Base-by-base conservation (phyloP, 2,888 invertebrate species). In the Eupithecia exiguata region DNA sequence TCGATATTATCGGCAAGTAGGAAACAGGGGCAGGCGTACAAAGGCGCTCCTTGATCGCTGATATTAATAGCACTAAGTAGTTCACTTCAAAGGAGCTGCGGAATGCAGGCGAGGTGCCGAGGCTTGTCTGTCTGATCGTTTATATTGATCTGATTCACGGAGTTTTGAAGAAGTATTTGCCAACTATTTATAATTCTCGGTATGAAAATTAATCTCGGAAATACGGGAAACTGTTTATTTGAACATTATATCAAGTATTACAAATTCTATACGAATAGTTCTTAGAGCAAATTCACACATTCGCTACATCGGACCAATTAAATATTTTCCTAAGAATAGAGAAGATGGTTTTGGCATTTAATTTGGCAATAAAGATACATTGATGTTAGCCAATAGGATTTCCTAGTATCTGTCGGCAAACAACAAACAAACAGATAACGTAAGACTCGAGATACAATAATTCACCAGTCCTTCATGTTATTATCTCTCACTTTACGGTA, bases 31-130 rank as follows among this genome's bases (percentile, higher is more conserved):
- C 71, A 77, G 40, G 40, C 46, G 53, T 46, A 74, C 68, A 74
- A 74, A 73, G 74, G 69, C 72, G 49, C 71, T 75, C 77, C 68
- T 74, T 79, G 80, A 74, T 74, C 78, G 36, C 35, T 30, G 71
- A 68, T 83, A 84, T 84, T 84, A 81, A 84, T 84, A 79, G 80
- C 74, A 72, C 69, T 76, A 79, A 78, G 80, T 79, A 79, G 74
- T 69, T 30, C 70, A 79, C 84, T 81, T 83, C 81, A 84, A 84
- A 84, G 81, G 77, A 74, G 66, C 76, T 46, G 68, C 72, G 77
- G 73, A 76, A 79, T 80, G 71, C 70, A 81, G 80, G 79, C 82
- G 82, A 82, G 83, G 78, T 71, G 75, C 80, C 79, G 77, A 69
- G 65, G 74, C 63, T 69, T 69, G 67, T 76, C 74, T 79, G 75